Evolutionary conservation across 1,140 invertebrate genomes (phyloP).

Genomic region (Zaprionus tsacasi): DNA sequence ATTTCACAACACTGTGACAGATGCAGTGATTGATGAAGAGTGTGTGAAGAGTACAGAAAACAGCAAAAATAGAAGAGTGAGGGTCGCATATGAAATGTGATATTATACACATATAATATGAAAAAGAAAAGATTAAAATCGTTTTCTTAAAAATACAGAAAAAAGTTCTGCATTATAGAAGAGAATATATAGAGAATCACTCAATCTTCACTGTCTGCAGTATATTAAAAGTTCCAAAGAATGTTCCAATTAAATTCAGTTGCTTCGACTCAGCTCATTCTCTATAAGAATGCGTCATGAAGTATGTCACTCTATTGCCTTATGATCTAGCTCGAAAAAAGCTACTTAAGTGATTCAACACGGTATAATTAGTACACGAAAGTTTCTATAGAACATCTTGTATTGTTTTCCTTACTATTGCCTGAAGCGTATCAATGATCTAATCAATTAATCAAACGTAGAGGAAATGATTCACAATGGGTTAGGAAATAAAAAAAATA

Average conservation of each 20-base stretch:
- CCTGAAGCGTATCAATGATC: not conserved
- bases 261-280: not conserved
- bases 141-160: too few relatives aligned
- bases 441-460: not conserved
- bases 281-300: not conserved
- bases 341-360: constrained; percentile 5
- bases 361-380: constrained; percentile 6
- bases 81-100: not conserved
- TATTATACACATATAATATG: not conserved
- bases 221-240: not conserved
- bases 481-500: too few relatives aligned
- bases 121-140: too few relatives aligned
- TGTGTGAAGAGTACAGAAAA: not conserved
- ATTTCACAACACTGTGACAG: not conserved
- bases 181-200: too few relatives aligned
- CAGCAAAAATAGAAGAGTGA: too few relatives aligned
- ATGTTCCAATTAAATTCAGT: not conserved
- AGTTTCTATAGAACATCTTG: not conserved
- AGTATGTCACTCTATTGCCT: not conserved
- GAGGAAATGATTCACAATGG: constrained; percentile 2
- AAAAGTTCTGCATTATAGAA: too few relatives aligned
- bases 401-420: not conserved
- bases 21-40: not conserved
- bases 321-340: constrained; percentile 1
- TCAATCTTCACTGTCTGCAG: not conserved